A percentile compares a stretch with the other conserved stretches of the same genome.
Evolutionary conservation across 2,113 vertebrate species (phyloP).

Genomic region (Podocnemis expansa): DNA sequence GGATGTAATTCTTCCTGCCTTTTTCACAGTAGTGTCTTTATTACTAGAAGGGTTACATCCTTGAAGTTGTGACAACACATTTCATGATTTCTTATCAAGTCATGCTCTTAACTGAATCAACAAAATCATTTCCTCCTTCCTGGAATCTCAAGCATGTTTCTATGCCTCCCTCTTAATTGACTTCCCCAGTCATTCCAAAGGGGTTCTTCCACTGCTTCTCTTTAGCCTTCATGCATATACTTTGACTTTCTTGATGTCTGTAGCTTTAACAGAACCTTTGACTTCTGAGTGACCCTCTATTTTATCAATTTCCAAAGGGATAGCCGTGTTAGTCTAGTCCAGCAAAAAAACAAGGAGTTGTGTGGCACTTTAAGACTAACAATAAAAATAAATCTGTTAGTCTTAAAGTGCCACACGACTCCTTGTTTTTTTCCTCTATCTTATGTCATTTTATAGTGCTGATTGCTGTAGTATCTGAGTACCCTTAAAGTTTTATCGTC

Average conservation of each 20-base stretch:
- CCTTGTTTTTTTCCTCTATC: too few species aligned
- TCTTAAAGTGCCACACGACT: too few species aligned
- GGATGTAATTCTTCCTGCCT: not conserved
- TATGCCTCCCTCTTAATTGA: not conserved
- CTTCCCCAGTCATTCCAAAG: not conserved
- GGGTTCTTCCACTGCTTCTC: not conserved
- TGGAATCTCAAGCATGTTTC: not conserved
- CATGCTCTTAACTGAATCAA: not conserved
- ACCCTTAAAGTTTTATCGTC: not conserved
- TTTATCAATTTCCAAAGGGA: too few species aligned
- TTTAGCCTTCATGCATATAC: not conserved
- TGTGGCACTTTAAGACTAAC: too few species aligned
- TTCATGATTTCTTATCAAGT: not conserved
- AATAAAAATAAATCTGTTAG: too few species aligned
- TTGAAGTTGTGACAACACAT: not conserved
- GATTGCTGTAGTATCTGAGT: not conserved
- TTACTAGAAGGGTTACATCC: not conserved
- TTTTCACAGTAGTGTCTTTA: not conserved
- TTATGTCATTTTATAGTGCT: not conserved
- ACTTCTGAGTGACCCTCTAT: not conserved
- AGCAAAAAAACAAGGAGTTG: too few species aligned
- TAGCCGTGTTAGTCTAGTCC: too few species aligned
- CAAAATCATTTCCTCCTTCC: not conserved
- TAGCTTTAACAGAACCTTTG: fast-evolving
- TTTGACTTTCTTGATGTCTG: not conserved